These are phyloP conservation scores for Ophion ellenae DNA, from an alignment of 2,888 invertebrate genomes.

Conservation along the genomic window DNA sequence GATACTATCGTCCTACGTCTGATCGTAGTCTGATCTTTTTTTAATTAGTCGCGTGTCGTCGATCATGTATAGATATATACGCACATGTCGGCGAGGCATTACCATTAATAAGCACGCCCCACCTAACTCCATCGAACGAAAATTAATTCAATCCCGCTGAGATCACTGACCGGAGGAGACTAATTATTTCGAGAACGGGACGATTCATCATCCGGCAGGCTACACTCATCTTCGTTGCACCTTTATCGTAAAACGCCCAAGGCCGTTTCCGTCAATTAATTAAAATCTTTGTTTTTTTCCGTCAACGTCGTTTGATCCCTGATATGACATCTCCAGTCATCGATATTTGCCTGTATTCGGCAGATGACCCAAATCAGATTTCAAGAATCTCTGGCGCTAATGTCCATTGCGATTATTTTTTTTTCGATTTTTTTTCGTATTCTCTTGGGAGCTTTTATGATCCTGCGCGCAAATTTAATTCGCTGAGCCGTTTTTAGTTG, in stretches of 20 bases:
- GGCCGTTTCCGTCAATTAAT: neutral
- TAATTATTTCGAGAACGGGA: slow-evolving; percentile 44
- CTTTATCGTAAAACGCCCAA: neutral
- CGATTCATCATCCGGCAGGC: slow-evolving; percentile 37
- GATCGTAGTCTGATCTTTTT: slow-evolving; percentile 66
- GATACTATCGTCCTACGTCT: slow-evolving; percentile 57
- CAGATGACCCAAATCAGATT: too few species aligned
- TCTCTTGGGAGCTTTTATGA: too few species aligned
- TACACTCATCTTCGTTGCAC: neutral
- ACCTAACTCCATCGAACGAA: slow-evolving; percentile 28
- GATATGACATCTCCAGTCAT: too few species aligned
- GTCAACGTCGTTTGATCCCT: too few species aligned
- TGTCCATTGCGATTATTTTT: too few species aligned
- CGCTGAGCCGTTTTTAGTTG: neutral
- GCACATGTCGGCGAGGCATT: slow-evolving; percentile 27
- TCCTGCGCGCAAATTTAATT: neutral
- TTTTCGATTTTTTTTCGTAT: too few species aligned
- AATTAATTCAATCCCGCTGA: slow-evolving; percentile 44
- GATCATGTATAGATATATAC: neutral
- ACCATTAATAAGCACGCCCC: slow-evolving; percentile 16
- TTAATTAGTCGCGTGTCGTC: slow-evolving; percentile 72
- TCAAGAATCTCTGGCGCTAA: too few species aligned
- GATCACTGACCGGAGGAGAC: slow-evolving; percentile 29
- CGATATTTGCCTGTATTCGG: too few species aligned
- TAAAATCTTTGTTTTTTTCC: neutral